phyloP scores from a whole-genome alignment of 2,888 invertebrate species.

The Meteorus colon region DNA sequence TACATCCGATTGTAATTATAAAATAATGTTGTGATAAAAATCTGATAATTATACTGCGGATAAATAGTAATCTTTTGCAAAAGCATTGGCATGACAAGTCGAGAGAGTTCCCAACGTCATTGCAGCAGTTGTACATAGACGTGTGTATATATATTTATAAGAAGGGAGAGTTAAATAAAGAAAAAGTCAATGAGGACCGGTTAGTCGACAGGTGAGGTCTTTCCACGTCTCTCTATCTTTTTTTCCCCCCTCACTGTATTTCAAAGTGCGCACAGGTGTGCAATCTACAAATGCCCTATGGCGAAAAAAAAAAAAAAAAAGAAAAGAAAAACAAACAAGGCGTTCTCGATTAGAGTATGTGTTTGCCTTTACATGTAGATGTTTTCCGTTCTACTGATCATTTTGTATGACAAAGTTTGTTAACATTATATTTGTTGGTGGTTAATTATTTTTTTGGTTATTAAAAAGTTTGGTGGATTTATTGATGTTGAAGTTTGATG shows the following conservation, averaged over 20 bases:
- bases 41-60: too few relatives aligned
- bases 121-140: conserved; percentile 37
- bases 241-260: background rate
- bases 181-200: conserved; percentile 72
- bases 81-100: background rate
- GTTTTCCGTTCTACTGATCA: too few relatives aligned
- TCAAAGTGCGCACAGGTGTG: conserved; percentile 65
- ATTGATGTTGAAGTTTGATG: too few relatives aligned
- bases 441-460: too few relatives aligned
- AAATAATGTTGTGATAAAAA: too few relatives aligned
- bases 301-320: conserved; percentile 59
- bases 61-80: background rate
- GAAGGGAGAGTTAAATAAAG: conserved; percentile 61
- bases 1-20: too few relatives aligned
- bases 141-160: conserved; percentile 23
- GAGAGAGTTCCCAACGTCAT: conserved; percentile 19
- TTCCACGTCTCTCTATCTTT: conserved; percentile 60
- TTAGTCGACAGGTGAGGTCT: conserved; percentile 72
- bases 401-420: too few relatives aligned
- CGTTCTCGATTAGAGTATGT: conserved; percentile 51
- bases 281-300: conserved; percentile 69
- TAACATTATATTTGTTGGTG: too few relatives aligned
- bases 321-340: conserved; percentile 47
- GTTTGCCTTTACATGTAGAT: too few relatives aligned
- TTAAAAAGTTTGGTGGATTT: too few relatives aligned